A percentile compares a stretch with the other conserved stretches of the same genome.
These are phyloP conservation scores for Paedocypris sp. DNA, from an alignment of 2,113 vertebrate species.

Conservation along the genomic window DNA sequence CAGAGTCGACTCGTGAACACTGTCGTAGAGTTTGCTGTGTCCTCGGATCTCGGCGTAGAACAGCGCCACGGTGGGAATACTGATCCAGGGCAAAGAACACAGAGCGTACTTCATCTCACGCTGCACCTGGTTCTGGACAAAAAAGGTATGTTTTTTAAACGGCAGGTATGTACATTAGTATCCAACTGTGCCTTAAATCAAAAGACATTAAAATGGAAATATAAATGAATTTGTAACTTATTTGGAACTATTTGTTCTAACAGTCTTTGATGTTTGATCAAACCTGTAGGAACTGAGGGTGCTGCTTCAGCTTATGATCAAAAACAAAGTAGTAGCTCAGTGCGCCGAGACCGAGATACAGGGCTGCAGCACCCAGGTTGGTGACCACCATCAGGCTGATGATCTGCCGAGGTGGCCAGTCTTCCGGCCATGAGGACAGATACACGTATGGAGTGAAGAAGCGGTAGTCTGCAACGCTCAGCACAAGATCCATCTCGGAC, in stretches of 20 bases:
- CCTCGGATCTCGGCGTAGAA: conserved; percentile 85
- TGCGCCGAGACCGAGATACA: conserved; percentile 78
- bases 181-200: no score
- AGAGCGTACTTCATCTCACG: conserved; percentile 75
- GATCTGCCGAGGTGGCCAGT: conserved; percentile 73
- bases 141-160: no score
- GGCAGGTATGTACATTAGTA: no score
- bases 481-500: conserved; percentile 79
- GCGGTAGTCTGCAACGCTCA: conserved; percentile 65
- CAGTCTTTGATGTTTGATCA: conserved; percentile 15
- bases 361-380: conserved; percentile 72
- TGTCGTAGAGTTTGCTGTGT: conserved; percentile 84
- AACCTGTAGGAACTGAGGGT: conserved; percentile 91
- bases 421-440: conserved; percentile 71
- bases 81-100: conserved; percentile 82
- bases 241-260: no score
- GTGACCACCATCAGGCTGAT: conserved; percentile 79
- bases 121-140: conserved; percentile 77
- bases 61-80: conserved; percentile 76
- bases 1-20: conserved; percentile 62
- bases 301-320: conserved; percentile 81
- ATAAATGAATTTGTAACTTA: neutral
- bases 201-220: neutral
- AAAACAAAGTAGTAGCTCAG: conserved; percentile 82
- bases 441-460: conserved; percentile 80